Percentiles rank a stretch among this genome's conserved stretches.
These are phyloP conservation scores for Sycophila sp. DNA, from an alignment of 1,140 invertebrate genomes.

Conservation along the genomic window DNA sequence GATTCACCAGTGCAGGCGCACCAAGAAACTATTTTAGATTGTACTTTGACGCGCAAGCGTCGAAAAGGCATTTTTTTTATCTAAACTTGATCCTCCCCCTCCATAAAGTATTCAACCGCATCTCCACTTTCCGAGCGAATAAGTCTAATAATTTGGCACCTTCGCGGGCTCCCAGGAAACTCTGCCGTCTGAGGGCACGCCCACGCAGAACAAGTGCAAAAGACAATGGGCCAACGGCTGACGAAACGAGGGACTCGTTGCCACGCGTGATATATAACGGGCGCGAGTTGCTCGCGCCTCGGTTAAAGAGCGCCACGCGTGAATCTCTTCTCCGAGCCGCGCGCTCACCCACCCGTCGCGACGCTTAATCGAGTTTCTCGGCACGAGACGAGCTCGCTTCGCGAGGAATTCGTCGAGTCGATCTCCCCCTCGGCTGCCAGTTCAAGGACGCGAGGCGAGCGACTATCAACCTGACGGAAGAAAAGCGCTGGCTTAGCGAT, in stretches of 20 bases:
- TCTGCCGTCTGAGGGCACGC: no score
- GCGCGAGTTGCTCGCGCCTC: not conserved
- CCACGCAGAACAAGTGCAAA: not conserved
- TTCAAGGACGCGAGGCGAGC: not conserved
- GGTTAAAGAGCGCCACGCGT: not conserved
- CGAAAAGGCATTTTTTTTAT: no score
- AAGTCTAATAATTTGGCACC: no score
- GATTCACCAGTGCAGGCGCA: no score
- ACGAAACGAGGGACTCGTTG: not conserved
- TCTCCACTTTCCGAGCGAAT: no score
- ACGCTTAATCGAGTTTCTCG: constrained; percentile 22
- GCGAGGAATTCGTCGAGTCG: not conserved
- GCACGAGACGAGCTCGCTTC: not conserved
- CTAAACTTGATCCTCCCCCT: no score
- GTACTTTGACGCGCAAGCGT: no score
- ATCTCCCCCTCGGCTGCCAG: not conserved
- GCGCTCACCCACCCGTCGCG: not conserved
- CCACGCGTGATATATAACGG: not conserved
- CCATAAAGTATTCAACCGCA: no score
- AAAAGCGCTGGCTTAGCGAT: constrained; percentile 9
- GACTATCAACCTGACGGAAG: not conserved
- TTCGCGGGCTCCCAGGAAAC: no score
- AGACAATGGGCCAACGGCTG: not conserved
- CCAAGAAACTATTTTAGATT: no score
- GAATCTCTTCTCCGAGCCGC: constrained; percentile 1